Conservation (phyloP, 2,888 invertebrate species). For the Spicauda simplicius region DNA sequence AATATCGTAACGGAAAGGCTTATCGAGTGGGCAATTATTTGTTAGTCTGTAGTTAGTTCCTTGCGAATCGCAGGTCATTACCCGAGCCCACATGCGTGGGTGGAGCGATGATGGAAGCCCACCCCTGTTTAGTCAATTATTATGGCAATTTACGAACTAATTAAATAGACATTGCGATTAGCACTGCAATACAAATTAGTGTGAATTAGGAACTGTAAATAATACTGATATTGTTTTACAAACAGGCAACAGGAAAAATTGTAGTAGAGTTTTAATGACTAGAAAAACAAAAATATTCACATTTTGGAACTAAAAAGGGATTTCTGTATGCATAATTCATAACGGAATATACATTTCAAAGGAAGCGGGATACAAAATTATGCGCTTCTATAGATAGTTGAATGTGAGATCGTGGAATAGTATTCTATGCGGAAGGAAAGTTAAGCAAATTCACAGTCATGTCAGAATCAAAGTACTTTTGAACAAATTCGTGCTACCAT, state of each 20-base stretch:
- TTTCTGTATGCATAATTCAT: not conserved
- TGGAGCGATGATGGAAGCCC: conserved; percentile 37
- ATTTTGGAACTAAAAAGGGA: too few relatives aligned
- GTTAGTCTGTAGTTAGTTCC: conserved; percentile 45
- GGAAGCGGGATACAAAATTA: not conserved
- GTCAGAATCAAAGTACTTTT: not conserved
- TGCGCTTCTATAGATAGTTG: not conserved
- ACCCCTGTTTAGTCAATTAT: conserved; percentile 21
- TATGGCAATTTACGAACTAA: conserved; percentile 16
- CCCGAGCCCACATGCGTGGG: conserved; percentile 63
- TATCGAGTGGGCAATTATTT: conserved; percentile 40
- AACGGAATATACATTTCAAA: not conserved
- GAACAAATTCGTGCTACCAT: not conserved
- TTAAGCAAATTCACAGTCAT: not conserved
- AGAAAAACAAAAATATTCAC: too few relatives aligned
- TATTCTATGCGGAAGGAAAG: not conserved
- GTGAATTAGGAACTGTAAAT: too few relatives aligned
- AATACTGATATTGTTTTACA: too few relatives aligned
- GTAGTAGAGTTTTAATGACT: too few relatives aligned
- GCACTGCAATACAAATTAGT: not conserved
- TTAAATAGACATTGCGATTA: not conserved
- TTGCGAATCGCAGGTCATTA: conserved; percentile 64
- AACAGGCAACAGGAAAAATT: too few relatives aligned
- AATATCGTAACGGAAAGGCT: conserved; percentile 16
- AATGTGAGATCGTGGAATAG: not conserved